Evolutionary conservation across 2,113 vertebrate species (phyloP), one percentile per base, ranked within the genome.

Genomic region (Neodon shergylaensis): DNA sequence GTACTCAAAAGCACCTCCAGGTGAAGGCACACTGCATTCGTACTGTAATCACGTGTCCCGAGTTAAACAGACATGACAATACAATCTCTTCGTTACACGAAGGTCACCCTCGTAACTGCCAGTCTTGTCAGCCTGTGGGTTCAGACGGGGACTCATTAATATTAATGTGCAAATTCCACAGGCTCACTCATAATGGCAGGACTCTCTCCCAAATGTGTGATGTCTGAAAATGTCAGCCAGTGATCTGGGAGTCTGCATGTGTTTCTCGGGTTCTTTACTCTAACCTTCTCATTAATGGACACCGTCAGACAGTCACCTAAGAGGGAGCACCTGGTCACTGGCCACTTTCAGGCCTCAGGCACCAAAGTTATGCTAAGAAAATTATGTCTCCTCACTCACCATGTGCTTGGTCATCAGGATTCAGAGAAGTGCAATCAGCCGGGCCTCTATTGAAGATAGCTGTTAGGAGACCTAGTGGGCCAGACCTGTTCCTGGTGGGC

Each of bases 101-200:
- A 68, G 49, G 6, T n/a, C 52, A 47, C 33, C 79, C 90, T 24
- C 65, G 83, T 76, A 28, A 73, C 84, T 90, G 83, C 65, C 31
- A 42, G n/a, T 7, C 63, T 91, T 0, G 3, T 22, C 88, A 92
- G 84, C 88, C 68, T 79, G 88, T 36, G 85, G 77, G 95, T 97
- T 98, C 96, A 96, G 77, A 86, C 79, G 95, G 96, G 96, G 94
- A 97, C 54, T 93, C 97, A 91, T 97, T 92, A 95, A 96, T 97
- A 96, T 96, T 95, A 95, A 97, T 89, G 68, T 12, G 82, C 61
- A 92, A 84, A 70, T 95, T 95, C 77, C 68, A 92, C 85, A 70
- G 63, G 36, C 88, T 88, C 47, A 33, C 47, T 86, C n/a, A n/a
- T 70, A 88, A 85, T 61, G 88, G 92, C 87, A 94, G 93, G 78